phyloP scores from a whole-genome alignment of 2,797 vertebrate genomes.

The Ciconia nigra region DNA sequence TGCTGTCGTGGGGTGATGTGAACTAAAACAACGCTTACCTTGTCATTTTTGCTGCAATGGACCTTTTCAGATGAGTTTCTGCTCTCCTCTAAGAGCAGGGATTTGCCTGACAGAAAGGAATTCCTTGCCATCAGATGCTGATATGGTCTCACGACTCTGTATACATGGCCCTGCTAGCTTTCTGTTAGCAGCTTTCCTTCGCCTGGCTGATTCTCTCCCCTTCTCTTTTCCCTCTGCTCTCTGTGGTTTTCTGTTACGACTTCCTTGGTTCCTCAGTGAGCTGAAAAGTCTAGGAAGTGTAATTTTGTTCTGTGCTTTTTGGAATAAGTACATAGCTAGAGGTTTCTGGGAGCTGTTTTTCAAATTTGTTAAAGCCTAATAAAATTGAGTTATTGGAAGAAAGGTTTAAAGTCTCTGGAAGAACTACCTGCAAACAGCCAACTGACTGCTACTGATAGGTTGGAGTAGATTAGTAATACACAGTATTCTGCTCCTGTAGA shows the following conservation, averaged over 20 bases:
- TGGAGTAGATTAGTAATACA: neutral
- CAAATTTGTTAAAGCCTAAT: neutral
- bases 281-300: neutral
- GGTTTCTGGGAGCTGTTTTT: neutral
- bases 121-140: neutral
- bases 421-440: neutral
- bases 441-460: neutral
- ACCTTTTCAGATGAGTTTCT: neutral
- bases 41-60: neutral
- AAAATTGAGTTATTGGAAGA: neutral
- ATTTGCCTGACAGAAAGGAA: conserved; percentile 20
- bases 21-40: neutral
- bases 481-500: neutral
- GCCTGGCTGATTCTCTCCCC: neutral
- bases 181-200: neutral
- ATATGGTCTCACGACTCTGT: neutral
- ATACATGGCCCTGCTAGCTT: neutral
- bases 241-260: neutral
- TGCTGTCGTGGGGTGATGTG: neutral
- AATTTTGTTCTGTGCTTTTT: neutral
- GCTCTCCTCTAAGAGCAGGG: neutral
- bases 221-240: neutral
- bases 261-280: neutral
- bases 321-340: neutral
- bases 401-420: neutral